Evolutionary conservation across 2,888 invertebrate genomes (phyloP).

Genomic region (Peribatodes rhomboidaria): DNA sequence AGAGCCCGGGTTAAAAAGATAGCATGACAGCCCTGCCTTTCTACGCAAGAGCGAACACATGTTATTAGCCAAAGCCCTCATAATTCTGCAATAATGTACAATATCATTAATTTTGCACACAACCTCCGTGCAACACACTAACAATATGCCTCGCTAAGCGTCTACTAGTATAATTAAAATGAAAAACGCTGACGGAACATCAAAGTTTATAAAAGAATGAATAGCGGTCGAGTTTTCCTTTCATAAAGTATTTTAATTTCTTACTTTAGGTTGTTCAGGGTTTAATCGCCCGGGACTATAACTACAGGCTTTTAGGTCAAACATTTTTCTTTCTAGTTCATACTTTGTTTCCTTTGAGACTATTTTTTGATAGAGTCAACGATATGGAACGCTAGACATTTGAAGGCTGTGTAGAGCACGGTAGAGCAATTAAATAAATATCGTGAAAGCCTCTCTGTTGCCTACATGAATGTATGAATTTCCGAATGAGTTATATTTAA

Average conservation of each 20-base stretch:
- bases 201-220: conserved; percentile 36
- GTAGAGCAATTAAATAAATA: conserved; percentile 12
- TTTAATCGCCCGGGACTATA: conserved; percentile 38
- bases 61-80: conserved; percentile 37
- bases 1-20: not conserved
- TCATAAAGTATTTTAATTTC: conserved; percentile 40
- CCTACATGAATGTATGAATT: not conserved
- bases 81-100: conserved; percentile 40
- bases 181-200: conserved; percentile 16
- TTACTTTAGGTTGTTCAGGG: conserved; percentile 38
- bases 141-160: conserved; percentile 26
- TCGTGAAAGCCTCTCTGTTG: conserved; percentile 1
- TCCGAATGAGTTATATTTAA: conserved; percentile 1
- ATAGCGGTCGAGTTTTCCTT: conserved; percentile 38
- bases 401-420: conserved; percentile 3
- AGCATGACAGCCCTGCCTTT: conserved; percentile 22
- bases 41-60: conserved; percentile 24
- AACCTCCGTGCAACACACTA: conserved; percentile 7
- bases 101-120: conserved; percentile 38
- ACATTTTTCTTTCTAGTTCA: conserved; percentile 21
- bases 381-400: conserved; percentile 7
- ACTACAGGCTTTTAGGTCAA: conserved; percentile 39
- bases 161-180: conserved; percentile 15
- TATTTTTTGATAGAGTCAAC: conserved; percentile 20
- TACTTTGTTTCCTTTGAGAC: conserved; percentile 15